Evolutionary conservation across 2,113 vertebrate species (phyloP).

Genomic region (Campylomormyrus numenius): DNA sequence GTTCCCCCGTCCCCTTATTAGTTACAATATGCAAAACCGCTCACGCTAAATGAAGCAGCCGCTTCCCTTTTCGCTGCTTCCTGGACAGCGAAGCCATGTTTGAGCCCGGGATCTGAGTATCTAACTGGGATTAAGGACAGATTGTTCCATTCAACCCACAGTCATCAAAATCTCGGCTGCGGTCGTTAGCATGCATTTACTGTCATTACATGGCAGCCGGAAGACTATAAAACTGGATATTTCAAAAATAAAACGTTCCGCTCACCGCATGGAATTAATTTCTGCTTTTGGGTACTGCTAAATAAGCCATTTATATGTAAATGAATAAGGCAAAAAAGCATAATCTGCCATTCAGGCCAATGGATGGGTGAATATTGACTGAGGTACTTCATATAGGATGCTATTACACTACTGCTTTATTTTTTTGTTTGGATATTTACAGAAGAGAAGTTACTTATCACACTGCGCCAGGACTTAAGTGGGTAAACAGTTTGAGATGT

Average conservation of each 20-base stretch:
- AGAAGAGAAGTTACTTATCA: background rate
- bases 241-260: constrained; percentile 6
- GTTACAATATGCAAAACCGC: constrained; percentile 3
- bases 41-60: background rate
- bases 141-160: background rate
- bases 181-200: background rate
- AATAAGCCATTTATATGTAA: constrained; percentile 11
- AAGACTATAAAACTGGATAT: constrained; percentile 1
- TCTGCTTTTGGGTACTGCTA: background rate
- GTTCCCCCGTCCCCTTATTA: constrained; percentile 19
- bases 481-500: background rate
- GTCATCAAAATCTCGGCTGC: background rate
- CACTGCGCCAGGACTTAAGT: background rate
- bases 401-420: background rate
- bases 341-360: background rate
- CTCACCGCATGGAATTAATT: background rate
- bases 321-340: background rate
- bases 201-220: background rate
- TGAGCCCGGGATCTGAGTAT: background rate
- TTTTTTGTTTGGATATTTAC: background rate
- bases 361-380: background rate
- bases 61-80: background rate
- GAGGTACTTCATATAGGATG: background rate
- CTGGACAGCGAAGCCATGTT: background rate
- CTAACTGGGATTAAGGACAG: background rate